These are phyloP conservation scores for Fragum fragum DNA, from an alignment of 2,888 invertebrate species.

Conservation along the genomic window DNA sequence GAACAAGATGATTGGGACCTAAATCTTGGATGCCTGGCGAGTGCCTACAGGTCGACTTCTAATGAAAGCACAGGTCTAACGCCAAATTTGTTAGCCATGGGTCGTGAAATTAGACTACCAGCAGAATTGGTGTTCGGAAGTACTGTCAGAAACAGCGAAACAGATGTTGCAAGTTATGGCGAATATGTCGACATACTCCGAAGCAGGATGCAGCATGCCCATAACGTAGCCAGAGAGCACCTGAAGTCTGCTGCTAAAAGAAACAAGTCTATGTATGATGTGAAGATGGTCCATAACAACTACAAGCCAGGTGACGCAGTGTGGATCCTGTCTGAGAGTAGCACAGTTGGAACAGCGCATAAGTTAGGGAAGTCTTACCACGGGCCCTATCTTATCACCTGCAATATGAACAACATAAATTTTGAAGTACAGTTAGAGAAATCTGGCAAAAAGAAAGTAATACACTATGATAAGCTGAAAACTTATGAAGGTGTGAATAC, in stretches of 20 bases:
- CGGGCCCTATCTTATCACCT: too few species aligned
- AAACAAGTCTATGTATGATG: conserved; percentile 40
- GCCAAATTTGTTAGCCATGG: conserved; percentile 61
- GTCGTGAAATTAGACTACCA: conserved; percentile 55
- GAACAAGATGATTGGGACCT: conserved; percentile 60
- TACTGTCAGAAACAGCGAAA: background rate
- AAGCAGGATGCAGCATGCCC: conserved; percentile 17
- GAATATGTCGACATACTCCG: conserved; percentile 19
- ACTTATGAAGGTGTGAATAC: too few species aligned
- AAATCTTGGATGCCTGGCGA: conserved; percentile 48
- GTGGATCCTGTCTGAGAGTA: background rate
- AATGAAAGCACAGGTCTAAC: conserved; percentile 53
- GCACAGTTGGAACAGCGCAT: conserved; percentile 10
- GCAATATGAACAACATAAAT: too few species aligned
- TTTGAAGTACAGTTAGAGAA: too few species aligned
- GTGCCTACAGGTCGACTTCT: too few species aligned
- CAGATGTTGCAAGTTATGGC: conserved; percentile 11
- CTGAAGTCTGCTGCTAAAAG: conserved; percentile 14
- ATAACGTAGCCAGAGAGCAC: conserved; percentile 38
- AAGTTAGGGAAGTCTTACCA: conserved; percentile 10
- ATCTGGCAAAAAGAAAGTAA: too few species aligned
- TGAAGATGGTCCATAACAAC: background rate
- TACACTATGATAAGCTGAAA: too few species aligned
- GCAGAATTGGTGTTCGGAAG: conserved; percentile 46
- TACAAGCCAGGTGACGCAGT: conserved; percentile 9